Base-by-base conservation (phyloP, 2,888 invertebrate genomes). In the Cryptosula pallasiana region DNA sequence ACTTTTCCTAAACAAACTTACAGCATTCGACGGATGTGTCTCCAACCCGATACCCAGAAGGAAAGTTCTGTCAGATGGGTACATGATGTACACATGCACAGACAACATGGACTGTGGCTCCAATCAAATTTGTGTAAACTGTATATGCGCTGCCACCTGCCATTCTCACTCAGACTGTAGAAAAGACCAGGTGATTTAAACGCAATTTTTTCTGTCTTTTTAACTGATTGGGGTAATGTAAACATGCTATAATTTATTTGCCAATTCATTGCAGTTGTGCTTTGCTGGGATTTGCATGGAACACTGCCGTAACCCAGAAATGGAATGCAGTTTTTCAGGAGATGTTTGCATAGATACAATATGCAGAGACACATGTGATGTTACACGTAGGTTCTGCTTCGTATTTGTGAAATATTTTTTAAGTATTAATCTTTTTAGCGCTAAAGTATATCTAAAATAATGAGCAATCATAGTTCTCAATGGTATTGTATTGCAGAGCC, bases 361-460 rank as follows among this genome's bases (percentile, higher is more conserved):
- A 2, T 63, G 63, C 32, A 63, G 63, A 63, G 63, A 63, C 32
- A 16, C 20, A 16, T 63, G 63, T 63, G 32, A 63, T 63, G 63
- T 45, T 5, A 45, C 45, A 45, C 9, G 45, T 45, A 45, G 20
- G 45, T 20, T 45, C 45, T 13, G 20, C 20, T 45, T 45, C 20
- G 9, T 45, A 45, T 13, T 45, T 13, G 20, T 45, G 20, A 45
- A 13, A 45, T 5, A 20, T 5, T 20, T 5, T 5, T 5, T 13
- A 45, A 45, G 20, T 45, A 13, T 13, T 45, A 5, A 45, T 5
- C 20, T n/a, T n/a, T n/a, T n/a, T n/a, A n/a, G n/a, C n/a, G n/a
- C n/a, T n/a, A n/a, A n/a, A n/a, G n/a, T n/a, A n/a, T n/a, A n/a
- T n/a, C n/a, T 13, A 45, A 45, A 45, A 45, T 45, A 45, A 45